phyloP scores from a whole-genome alignment of 2,888 invertebrate species.

The Apamea sordens region DNA sequence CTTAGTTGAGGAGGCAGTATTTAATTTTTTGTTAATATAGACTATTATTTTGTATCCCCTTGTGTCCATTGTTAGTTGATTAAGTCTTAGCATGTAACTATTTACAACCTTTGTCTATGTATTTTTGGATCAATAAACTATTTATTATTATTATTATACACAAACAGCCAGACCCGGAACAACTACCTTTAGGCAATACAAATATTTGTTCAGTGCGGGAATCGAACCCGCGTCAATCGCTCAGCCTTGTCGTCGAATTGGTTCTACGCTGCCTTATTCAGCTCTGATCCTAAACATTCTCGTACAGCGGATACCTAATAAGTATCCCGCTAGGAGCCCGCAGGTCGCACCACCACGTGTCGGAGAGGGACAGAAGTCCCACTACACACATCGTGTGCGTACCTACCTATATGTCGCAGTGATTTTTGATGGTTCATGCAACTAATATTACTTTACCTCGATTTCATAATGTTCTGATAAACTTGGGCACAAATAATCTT shows the following conservation, averaged over 20 bases:
- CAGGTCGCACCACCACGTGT: not conserved
- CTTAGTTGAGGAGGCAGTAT: no score
- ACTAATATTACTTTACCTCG: not conserved
- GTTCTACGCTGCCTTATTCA: slow-evolving; percentile 7
- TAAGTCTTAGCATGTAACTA: no score
- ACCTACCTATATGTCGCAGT: not conserved
- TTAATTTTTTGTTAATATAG: no score
- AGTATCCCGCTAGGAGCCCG: not conserved
- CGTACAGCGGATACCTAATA: not conserved
- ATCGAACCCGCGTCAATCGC: no score
- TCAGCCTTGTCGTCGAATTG: not conserved
- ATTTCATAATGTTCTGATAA: not conserved
- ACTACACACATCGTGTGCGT: not conserved
- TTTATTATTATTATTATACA: no score
- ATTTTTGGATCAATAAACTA: no score
- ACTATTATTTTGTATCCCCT: no score
- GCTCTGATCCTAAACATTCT: slow-evolving; percentile 1
- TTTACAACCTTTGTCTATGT: no score
- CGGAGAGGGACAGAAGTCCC: not conserved
- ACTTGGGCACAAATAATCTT: not conserved
- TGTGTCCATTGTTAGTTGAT: no score
- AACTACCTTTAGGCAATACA: no score
- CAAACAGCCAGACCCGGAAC: no score
- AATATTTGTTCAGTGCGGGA: no score
- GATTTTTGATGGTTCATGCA: not conserved